Percentiles rank a stretch among this genome's conserved stretches.
Conservation (phyloP, 2,888 invertebrate genomes). For the Cheilosia vulpina region DNA sequence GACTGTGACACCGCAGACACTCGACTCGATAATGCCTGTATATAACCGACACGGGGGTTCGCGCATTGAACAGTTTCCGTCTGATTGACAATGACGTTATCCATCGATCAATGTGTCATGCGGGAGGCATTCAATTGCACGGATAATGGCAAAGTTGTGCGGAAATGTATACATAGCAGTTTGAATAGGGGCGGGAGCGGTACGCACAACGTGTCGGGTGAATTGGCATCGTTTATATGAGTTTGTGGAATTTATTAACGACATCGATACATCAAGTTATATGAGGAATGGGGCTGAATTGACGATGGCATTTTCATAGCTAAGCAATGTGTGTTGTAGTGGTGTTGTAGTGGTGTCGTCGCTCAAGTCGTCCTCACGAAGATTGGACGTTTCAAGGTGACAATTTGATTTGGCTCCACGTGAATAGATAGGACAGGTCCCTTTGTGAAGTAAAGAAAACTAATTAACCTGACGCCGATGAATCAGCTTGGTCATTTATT, state of each 20-base stretch:
- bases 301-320: neutral
- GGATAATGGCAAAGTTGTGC: conserved; percentile 46
- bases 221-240: conserved; percentile 25
- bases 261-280: conserved; percentile 11
- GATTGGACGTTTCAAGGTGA: neutral
- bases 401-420: neutral
- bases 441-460: too few relatives aligned
- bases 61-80: conserved; percentile 27
- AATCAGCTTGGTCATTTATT: too few relatives aligned
- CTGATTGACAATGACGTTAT: conserved; percentile 51
- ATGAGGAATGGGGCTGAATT: neutral
- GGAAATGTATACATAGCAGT: conserved; percentile 9
- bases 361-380: neutral
- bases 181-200: neutral
- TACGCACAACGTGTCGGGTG: conserved; percentile 14
- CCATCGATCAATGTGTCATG: conserved; percentile 57
- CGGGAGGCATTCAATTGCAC: conserved; percentile 45
- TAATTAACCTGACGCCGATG: too few relatives aligned
- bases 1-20: neutral
- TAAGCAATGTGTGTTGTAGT: neutral
- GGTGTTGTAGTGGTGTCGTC: neutral
- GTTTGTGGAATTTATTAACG: conserved; percentile 25
- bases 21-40: neutral
- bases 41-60: neutral
- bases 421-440: neutral